Evolutionary conservation across 2,797 vertebrate species (phyloP).

Genomic region (Ctenopoma kingsleyae): DNA sequence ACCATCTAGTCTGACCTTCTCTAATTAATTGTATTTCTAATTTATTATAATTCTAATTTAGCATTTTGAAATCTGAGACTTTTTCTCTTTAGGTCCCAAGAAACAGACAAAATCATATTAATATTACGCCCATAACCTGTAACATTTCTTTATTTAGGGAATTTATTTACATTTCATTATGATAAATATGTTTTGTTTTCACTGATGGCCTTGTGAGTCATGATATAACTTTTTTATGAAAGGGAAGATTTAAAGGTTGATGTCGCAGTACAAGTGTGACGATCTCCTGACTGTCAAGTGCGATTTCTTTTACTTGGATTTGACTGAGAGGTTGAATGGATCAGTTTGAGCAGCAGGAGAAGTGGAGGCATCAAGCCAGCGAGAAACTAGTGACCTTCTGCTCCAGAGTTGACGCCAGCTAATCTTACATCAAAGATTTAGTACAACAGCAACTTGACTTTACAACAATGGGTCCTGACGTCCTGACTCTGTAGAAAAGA

Average conservation of each 20-base stretch:
- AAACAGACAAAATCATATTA: no score
- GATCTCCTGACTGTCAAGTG: conserved; percentile 39
- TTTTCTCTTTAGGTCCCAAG: no score
- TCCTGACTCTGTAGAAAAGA: conserved; percentile 32
- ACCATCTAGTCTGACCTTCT: no score
- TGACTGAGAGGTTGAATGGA: conserved; percentile 42
- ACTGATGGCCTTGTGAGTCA: no score
- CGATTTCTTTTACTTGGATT: conserved; percentile 41
- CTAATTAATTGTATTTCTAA: no score
- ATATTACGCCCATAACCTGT: no score
- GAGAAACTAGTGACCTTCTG: conserved; percentile 70
- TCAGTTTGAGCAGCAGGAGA: conserved; percentile 52
- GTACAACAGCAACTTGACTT: conserved; percentile 43
- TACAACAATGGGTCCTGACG: conserved; percentile 37
- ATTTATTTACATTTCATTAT: no score
- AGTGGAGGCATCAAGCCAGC: conserved; percentile 47
- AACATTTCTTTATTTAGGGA: no score
- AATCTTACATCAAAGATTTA: conserved; percentile 79
- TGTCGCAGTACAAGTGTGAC: conserved; percentile 47
- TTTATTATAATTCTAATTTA: no score
- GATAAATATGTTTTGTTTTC: no score
- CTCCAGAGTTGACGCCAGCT: conserved; percentile 66
- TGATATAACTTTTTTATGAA: conserved; percentile 27
- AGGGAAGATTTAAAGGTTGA: conserved; percentile 66
- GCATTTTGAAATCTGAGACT: no score